Evolutionary conservation across 2,113 vertebrate species (phyloP), one percentile per base, ranked within the genome.

Genomic region (Helogale parvula): DNA sequence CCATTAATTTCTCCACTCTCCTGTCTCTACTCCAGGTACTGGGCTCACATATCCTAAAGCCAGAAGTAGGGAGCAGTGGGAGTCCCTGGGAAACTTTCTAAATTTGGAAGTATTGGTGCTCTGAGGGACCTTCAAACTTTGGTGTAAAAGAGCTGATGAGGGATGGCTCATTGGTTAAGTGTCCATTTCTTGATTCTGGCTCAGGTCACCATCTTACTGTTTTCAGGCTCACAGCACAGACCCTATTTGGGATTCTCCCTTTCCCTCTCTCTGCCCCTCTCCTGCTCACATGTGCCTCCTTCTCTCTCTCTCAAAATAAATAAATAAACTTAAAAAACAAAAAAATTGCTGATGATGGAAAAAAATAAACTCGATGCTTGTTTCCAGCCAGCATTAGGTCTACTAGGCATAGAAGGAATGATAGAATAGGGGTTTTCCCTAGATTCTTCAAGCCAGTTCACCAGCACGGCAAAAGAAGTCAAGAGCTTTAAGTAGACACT

Each of bases 71-170:
- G 45, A 54, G 31, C 72, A 85, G 1, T 65, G 8, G 35, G 47
- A 63, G 13, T 93, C 57, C 97, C 76, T n/a, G 54, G 47, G 45
- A 95, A 96, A 50, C 33, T 71, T 87, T 94, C 69, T 33, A 47
- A 15, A 85, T 60, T 93, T 69, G 82, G 66, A 86, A 87, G 63
- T 79, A 68, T 0, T 94, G 38, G 47, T 93, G 25, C n/a, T 96
- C 74, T 93, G 35, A 31, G 31, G 21, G 4, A 86, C 11, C 52
- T 94, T 76, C 9, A 92, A 89, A 96, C 16, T 95, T 72, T 41
- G 35, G 38, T 52, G 17, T 54, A 86, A 91, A 94, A 88, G 27
- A 96, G 25, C 83, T 71, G 54, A 71, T 41, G 69, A 74, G 29
- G 21, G 57, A 21, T 60, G 57, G 57, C 57, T 60, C 21, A 60